A percentile compares a stretch with the other conserved stretches of the same genome.
phyloP scores from a whole-genome alignment of 2,888 invertebrate species.

The Amphiduros pacificus region DNA sequence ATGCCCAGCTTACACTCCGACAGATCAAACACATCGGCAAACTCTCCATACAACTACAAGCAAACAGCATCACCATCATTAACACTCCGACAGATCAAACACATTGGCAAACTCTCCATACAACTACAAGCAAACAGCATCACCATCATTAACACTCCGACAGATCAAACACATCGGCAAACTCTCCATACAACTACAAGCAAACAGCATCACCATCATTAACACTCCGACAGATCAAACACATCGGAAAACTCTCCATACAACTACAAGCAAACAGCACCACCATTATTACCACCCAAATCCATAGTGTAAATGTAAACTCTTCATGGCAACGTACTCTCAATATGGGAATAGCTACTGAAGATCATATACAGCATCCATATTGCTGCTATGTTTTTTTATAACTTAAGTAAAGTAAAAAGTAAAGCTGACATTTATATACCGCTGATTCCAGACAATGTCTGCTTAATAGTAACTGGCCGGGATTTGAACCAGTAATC shows the following conservation, averaged over 20 bases:
- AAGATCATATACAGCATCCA: too few relatives aligned
- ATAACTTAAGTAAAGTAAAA: too few relatives aligned
- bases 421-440: too few relatives aligned
- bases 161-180: conserved; percentile 85
- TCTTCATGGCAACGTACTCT: too few relatives aligned
- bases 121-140: conserved; percentile 63
- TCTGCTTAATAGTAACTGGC: too few relatives aligned
- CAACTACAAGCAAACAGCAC: conserved; percentile 64
- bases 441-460: too few relatives aligned
- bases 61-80: neutral
- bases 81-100: conserved; percentile 86
- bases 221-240: conserved; percentile 86
- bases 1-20: conserved; percentile 95
- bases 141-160: conserved; percentile 90
- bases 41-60: conserved; percentile 80
- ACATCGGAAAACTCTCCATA: conserved; percentile 91
- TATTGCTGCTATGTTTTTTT: too few relatives aligned
- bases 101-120: conserved; percentile 92
- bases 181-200: conserved; percentile 80
- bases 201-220: neutral
- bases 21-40: conserved; percentile 85
- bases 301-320: too few relatives aligned
- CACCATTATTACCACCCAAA: too few relatives aligned
- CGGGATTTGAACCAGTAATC: too few relatives aligned
- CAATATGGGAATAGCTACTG: too few relatives aligned